Percentiles rank a stretch among this genome's conserved stretches.
Conservation (phyloP, 2,888 invertebrate species). For the Imbricaverruca yamaguchii region DNA sequence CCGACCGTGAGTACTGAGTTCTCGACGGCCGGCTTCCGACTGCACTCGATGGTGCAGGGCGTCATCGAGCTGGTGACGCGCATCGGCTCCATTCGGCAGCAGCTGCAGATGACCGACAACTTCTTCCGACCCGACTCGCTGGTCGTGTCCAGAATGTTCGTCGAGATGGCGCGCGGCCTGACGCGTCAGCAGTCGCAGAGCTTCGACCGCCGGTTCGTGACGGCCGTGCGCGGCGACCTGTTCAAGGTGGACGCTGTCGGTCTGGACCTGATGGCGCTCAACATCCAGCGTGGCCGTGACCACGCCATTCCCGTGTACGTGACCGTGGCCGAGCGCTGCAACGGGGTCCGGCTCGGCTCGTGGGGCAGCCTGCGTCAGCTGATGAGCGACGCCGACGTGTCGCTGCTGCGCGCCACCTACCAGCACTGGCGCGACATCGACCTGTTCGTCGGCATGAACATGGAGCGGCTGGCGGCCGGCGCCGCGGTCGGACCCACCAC, state of each 20-base stretch:
- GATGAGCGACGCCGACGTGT: not conserved
- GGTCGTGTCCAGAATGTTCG: not conserved
- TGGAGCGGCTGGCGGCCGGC: not conserved
- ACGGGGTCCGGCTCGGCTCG: not conserved
- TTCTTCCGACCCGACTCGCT: constrained; percentile 7
- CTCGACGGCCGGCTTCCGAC: constrained; percentile 1
- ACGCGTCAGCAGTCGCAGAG: not conserved
- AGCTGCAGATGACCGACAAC: not conserved
- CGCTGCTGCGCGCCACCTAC: not conserved
- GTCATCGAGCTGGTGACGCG: not conserved
- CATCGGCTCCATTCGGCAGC: not conserved
- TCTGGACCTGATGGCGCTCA: constrained; percentile 10
- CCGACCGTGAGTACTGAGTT: not conserved
- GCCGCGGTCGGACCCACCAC: not conserved
- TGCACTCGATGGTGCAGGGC: constrained; percentile 19
- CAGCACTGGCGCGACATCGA: not conserved
- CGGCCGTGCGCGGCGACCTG: not conserved
- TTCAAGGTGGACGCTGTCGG: not conserved
- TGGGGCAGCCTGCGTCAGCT: not conserved
- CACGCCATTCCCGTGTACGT: not conserved
- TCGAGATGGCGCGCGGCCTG: constrained; percentile 4
- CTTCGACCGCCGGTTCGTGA: not conserved
- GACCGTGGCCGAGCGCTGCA: not conserved
- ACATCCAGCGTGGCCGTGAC: constrained; percentile 14
- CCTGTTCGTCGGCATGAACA: constrained; percentile 2